A percentile compares a stretch with the other conserved stretches of the same genome.
Evolutionary conservation across 1,140 invertebrate genomes (phyloP).

Genomic region (Riptortus pedestris): DNA sequence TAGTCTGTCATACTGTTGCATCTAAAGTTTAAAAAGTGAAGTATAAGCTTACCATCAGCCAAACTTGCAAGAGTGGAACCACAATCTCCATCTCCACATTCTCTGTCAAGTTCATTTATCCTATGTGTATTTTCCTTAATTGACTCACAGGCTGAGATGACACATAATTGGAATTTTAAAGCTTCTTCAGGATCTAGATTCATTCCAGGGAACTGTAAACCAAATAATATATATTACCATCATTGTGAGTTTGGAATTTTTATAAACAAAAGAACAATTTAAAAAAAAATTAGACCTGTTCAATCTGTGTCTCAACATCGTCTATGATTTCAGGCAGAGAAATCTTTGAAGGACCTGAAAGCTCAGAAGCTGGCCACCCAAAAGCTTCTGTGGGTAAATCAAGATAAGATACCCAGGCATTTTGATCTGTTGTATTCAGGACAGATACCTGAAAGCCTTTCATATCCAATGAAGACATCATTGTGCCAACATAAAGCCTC

Average conservation of each 20-base stretch:
- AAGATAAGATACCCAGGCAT: slow-evolving; percentile 44
- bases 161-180: slow-evolving; percentile 39
- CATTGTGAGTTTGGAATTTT: background rate
- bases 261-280: background rate
- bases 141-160: slow-evolving; percentile 41
- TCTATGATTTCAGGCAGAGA: background rate
- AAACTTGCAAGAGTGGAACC: slow-evolving; percentile 59
- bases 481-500: slow-evolving; percentile 55
- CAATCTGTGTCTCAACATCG: background rate
- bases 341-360: too few species aligned
- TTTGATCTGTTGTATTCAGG: slow-evolving; percentile 44
- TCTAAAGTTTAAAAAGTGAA: too few species aligned
- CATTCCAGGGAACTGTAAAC: slow-evolving; percentile 33
- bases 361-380: slow-evolving; percentile 41
- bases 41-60: slow-evolving; percentile 48
- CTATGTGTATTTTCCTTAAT: slow-evolving; percentile 46
- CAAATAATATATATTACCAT: background rate
- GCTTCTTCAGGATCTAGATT: slow-evolving; percentile 36
- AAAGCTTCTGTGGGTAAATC: slow-evolving; percentile 48
- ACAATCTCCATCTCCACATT: slow-evolving; percentile 73
- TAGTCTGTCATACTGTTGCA: too few species aligned
- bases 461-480: slow-evolving; percentile 75
- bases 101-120: slow-evolving; percentile 60
- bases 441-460: slow-evolving; percentile 65
- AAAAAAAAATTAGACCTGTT: background rate